Conservation (phyloP, 2,797 vertebrate genomes). For the Paratrypauchen microcephalus region DNA sequence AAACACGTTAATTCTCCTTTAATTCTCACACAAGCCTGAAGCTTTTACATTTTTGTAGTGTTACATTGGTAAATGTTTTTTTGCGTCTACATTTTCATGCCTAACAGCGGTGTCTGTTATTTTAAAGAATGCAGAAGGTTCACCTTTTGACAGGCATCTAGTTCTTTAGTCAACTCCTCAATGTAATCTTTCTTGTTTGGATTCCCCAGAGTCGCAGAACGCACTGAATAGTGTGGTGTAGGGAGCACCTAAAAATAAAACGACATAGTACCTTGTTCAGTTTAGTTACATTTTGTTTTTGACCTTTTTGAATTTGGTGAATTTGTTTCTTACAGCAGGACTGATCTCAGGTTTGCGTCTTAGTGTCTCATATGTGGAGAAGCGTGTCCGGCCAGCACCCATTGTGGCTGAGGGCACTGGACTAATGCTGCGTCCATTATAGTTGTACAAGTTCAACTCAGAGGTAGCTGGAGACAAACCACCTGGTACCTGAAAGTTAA, state of each 20-base stretch:
- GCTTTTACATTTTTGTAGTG: too few species aligned
- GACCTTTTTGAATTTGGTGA: neutral
- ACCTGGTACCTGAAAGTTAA: slow-evolving; percentile 33
- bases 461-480: slow-evolving; percentile 69
- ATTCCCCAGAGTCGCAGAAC: slow-evolving; percentile 49
- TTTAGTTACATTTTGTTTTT: neutral
- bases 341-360: slow-evolving; percentile 58
- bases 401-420: slow-evolving; percentile 34
- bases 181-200: slow-evolving; percentile 75
- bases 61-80: too few species aligned
- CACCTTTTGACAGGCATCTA: slow-evolving; percentile 73
- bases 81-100: too few species aligned
- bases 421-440: slow-evolving; percentile 68
- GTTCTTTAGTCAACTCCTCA: slow-evolving; percentile 77
- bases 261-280: neutral
- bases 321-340: slow-evolving; percentile 33
- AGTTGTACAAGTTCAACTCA: slow-evolving; percentile 69
- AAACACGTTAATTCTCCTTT: too few species aligned
- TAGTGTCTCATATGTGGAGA: slow-evolving; percentile 67
- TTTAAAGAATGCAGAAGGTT: neutral
- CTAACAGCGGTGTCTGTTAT: too few species aligned
- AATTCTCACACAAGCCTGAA: too few species aligned
- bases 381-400: slow-evolving; percentile 37
- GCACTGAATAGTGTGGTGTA: slow-evolving; percentile 54
- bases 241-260: slow-evolving; percentile 21